Evolutionary conservation across 2,797 vertebrate genomes (phyloP), one percentile per base, ranked within the genome.

Genomic region (Propithecus deckenii): DNA sequence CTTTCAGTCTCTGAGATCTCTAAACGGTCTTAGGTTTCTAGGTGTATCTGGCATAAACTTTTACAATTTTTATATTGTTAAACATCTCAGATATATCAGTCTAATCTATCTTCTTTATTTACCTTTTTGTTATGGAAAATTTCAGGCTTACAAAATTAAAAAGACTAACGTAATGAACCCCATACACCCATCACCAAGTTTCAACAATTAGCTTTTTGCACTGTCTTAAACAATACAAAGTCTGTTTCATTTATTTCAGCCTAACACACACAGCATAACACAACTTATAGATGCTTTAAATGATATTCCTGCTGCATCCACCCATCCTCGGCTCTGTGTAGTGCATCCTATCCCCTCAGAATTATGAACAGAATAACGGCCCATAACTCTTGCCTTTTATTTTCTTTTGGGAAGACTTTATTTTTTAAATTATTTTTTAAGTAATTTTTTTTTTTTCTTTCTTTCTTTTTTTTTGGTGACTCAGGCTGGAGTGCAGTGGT

Each of bases 51-150:
- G 4, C 20, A 80, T 25, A 41, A 80, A 57, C 57, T 74, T 79
- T 28, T 38, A 63, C 13, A 22, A 18, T 61, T 52, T 80, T 87
- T 69, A 50, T 91, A 69, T 69, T 72, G 48, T 74, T 69, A 69
- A 91, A 83, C n/a, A 38, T 74, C 74, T 43, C 22, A 61, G 30
- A 61, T 7, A 23, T 78, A 74, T 43, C n/a, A 80, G 32, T 80
- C 74, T 88, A 69, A 78, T 71, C 50, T 69, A 69, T 61, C 43
- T 81, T 90, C 43, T 84, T 71, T 74, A 55, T 59, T 91, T 61
- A 87, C 52, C 30, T 80, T 88, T 93, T 80, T 80, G 91, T 86
- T 86, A 91, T 43, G 38, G 38, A 72, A 94, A 71, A 61, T 67
- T 88, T 91, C 18, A 79, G 23, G 30, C 50, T 67, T 65, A 63